Evolutionary conservation across 2,888 invertebrate genomes (phyloP), one percentile per base, ranked within the genome.

Genomic region (Tricholauxania praeusta): DNA sequence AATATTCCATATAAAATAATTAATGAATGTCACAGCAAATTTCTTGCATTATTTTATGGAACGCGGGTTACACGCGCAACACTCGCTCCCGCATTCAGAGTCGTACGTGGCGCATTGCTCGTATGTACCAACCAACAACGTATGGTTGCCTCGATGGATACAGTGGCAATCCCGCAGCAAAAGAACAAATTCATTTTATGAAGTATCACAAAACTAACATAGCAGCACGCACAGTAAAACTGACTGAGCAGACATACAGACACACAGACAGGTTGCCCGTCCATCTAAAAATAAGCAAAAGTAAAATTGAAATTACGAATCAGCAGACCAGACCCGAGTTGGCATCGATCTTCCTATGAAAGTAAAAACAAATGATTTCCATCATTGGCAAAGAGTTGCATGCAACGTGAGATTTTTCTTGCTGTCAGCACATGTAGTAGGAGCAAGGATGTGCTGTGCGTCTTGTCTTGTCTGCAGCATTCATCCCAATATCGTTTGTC

Each of bases 1-100:
- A 82, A 79, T 81, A 84, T 85, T 83, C 82, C 82, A 83, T 82
- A 84, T 84, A 84, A 84, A 84, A 84, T 84, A 84, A 84, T 84
- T 85, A 84, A 84, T 85, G 84, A 84, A 84, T 85, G 83, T 85
- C 82, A 83, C 82, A 83, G 85, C 82, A 79, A 83, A 82, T 83
- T 83, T 81, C 79, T 82, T 76, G 76, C 78, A 74, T 79, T 77
- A 72, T 76, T 78, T 73, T 70, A 74, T 39, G 76, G 78, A 76
- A 78, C 76, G 77, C 80, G 79, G 76, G 72, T 77, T 76, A 78
- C 76, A 77, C 76, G 75, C 75, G 76, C 77, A 75, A 71, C 77
- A 77, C 17, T 62, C 69, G 62, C 32, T 28, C n/a, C 19, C 49
- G 53, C 49, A 52, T 39, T 15, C 55, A n/a, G 39, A 55, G 15